Evolutionary conservation across 2,888 invertebrate genomes (phyloP).

Genomic region (Actias luna): DNA sequence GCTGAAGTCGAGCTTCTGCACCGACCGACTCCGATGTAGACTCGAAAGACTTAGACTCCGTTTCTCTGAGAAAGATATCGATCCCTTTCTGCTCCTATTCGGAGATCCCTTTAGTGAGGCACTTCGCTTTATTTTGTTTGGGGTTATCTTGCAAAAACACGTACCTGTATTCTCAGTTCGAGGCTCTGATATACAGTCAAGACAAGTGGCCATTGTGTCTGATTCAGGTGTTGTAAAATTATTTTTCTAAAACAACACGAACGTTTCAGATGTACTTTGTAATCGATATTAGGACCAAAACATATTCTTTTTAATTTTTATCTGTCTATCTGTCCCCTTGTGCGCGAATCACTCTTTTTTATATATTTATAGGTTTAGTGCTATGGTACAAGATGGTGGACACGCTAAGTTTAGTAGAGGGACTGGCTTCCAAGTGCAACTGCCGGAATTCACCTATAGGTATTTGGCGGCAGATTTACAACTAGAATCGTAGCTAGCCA

Average conservation of each 20-base stretch:
- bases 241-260: constrained; percentile 57
- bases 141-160: constrained; percentile 62
- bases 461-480: too few relatives aligned
- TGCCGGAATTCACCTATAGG: too few relatives aligned
- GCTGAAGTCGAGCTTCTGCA: constrained; percentile 77
- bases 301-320: too few relatives aligned
- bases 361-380: too few relatives aligned
- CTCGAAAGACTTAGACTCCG: constrained; percentile 71
- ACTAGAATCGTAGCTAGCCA: too few relatives aligned
- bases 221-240: constrained; percentile 70
- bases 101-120: constrained; percentile 70
- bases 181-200: constrained; percentile 57
- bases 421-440: too few relatives aligned
- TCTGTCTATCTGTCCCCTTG: too few relatives aligned
- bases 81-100: constrained; percentile 49
- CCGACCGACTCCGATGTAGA: constrained; percentile 70
- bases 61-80: constrained; percentile 57
- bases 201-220: constrained; percentile 66
- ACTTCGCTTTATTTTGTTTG: constrained; percentile 62
- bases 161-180: constrained; percentile 48
- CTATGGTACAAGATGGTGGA: too few relatives aligned
- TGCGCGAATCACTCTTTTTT: too few relatives aligned
- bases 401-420: too few relatives aligned
- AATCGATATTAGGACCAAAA: too few relatives aligned
- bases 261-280: too few relatives aligned